These are phyloP conservation scores for Schlechtendalia chinensis DNA, from an alignment of 1,140 invertebrate genomes.

Conservation along the genomic window DNA sequence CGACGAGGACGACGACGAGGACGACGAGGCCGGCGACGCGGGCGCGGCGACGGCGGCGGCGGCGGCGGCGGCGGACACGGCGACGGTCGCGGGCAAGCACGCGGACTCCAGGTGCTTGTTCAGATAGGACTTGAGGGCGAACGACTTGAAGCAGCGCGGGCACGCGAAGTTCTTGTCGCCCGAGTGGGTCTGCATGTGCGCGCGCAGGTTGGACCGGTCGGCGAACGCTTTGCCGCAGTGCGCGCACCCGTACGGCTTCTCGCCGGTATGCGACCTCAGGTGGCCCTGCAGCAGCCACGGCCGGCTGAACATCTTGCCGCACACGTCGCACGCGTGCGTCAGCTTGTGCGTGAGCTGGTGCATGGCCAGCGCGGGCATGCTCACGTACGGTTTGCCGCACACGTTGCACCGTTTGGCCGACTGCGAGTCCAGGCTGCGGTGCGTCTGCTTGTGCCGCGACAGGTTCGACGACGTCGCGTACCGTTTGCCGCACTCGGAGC, in stretches of 20 bases:
- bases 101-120: conserved; percentile 95
- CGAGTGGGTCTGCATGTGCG: conserved; percentile 93
- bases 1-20: conserved; percentile 54
- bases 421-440: conserved; percentile 87
- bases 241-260: conserved; percentile 97
- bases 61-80: conserved; percentile 8
- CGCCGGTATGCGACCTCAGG: conserved; percentile 93
- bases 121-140: conserved; percentile 94
- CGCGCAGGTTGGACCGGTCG: conserved; percentile 89
- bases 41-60: conserved; percentile 54
- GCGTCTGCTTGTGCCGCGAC: conserved; percentile 94
- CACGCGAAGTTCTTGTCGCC: conserved; percentile 88
- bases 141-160: conserved; percentile 83
- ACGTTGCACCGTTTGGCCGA: conserved; percentile 90
- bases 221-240: conserved; percentile 99
- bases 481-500: conserved; percentile 91
- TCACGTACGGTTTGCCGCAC: conserved; percentile 94
- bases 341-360: conserved; percentile 89
- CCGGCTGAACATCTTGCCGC: conserved; percentile 88
- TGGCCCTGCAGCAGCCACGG: conserved; percentile 93
- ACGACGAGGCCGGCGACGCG: background rate
- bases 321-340: conserved; percentile 88
- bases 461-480: conserved; percentile 96
- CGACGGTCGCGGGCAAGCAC: conserved; percentile 66
- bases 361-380: conserved; percentile 97